A percentile compares a stretch with the other conserved stretches of the same genome.
phyloP scores from a whole-genome alignment of 2,888 invertebrate species.

The Acronicta alni region DNA sequence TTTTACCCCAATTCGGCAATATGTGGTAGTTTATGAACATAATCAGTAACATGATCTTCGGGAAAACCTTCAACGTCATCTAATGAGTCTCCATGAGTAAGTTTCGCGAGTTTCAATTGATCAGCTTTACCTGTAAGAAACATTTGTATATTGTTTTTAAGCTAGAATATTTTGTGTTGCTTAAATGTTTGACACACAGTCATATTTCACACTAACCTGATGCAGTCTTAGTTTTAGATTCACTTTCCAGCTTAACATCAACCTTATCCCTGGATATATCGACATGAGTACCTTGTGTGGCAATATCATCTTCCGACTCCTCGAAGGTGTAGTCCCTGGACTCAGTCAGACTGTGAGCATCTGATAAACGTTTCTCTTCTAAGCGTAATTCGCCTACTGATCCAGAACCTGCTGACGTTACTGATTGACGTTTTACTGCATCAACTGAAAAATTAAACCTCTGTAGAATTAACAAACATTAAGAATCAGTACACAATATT shows the following conservation, averaged over 20 bases:
- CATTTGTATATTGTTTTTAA: not conserved
- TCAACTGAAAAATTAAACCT: constrained; percentile 63
- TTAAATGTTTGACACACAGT: not conserved
- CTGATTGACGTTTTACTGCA: constrained; percentile 79
- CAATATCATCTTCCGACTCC: constrained; percentile 87
- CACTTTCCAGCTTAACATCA: constrained; percentile 72
- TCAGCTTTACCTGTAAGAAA: constrained; percentile 72
- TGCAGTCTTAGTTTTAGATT: constrained; percentile 64
- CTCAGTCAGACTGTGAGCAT: constrained; percentile 86
- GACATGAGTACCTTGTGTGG: constrained; percentile 81
- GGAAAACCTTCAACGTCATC: constrained; percentile 88
- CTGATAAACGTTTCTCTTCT: constrained; percentile 85
- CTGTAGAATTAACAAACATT: too few relatives aligned
- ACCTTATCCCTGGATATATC: constrained; percentile 74
- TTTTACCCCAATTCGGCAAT: constrained; percentile 85
- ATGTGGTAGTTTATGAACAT: constrained; percentile 83
- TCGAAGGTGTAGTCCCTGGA: constrained; percentile 87
- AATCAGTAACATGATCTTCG: constrained; percentile 84
- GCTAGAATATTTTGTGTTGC: not conserved
- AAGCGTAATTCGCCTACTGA: constrained; percentile 81
- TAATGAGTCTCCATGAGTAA: constrained; percentile 85
- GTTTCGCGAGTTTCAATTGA: constrained; percentile 70
- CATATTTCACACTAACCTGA: constrained; percentile 56
- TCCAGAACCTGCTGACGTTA: constrained; percentile 84
- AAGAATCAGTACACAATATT: too few relatives aligned